Conservation (phyloP, 2,888 invertebrate genomes). For the Thalpophila matura region DNA sequence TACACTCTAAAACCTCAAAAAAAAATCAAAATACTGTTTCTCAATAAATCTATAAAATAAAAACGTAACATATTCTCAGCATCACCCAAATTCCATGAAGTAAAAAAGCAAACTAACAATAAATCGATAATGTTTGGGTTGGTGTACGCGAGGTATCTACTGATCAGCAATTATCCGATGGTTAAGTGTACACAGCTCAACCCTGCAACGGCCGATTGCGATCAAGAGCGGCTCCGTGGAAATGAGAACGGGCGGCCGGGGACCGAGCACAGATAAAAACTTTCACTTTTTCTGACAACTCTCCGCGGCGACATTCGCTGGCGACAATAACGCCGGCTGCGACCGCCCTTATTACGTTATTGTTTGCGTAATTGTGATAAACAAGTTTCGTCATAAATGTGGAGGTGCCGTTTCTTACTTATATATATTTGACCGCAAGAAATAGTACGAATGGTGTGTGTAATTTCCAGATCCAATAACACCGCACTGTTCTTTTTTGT, state of each 20-base stretch:
- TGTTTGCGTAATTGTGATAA: constrained; percentile 82
- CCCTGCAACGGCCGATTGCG: constrained; percentile 79
- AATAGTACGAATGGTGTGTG: constrained; percentile 39
- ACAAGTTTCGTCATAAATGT: constrained; percentile 76
- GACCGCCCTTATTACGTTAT: constrained; percentile 83
- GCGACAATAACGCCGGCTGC: constrained; percentile 82
- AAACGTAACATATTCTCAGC: not conserved
- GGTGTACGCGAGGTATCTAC: constrained; percentile 52
- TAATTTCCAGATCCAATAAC: constrained; percentile 34
- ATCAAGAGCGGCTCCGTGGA: constrained; percentile 84
- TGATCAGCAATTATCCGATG: constrained; percentile 75
- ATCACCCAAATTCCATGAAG: not conserved
- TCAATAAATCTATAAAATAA: not conserved
- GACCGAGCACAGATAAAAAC: constrained; percentile 86
- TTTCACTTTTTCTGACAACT: constrained; percentile 87
- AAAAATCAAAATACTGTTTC: not conserved
- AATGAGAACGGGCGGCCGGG: constrained; percentile 86
- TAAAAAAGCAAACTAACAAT: constrained; percentile 41
- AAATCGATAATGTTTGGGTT: constrained; percentile 55
- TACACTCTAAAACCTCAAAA: not conserved
- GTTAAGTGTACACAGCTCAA: constrained; percentile 71
- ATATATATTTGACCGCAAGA: constrained; percentile 44
- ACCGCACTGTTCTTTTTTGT: constrained; percentile 5
- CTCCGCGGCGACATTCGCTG: constrained; percentile 82
- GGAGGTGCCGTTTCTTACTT: constrained; percentile 55